Conservation (phyloP, 2,797 vertebrate species). For the Lutjanus campechanus region DNA sequence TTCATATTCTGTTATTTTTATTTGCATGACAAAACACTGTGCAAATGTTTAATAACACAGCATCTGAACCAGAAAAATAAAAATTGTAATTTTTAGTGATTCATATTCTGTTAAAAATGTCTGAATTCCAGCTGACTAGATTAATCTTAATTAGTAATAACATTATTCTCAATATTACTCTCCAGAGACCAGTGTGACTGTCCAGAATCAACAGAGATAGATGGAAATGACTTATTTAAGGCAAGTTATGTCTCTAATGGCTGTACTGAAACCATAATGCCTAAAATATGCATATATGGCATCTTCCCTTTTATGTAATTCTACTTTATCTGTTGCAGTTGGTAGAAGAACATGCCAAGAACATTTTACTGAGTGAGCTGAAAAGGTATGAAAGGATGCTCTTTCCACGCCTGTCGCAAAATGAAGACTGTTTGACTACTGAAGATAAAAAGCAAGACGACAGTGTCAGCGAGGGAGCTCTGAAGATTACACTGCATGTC, state of each 20-base stretch:
- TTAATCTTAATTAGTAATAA: neutral
- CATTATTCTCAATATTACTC: neutral
- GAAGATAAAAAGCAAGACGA: neutral
- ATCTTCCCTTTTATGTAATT: neutral
- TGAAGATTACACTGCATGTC: constrained; percentile 33
- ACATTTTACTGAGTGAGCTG: constrained; percentile 16
- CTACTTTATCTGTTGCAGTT: neutral
- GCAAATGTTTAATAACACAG: no score
- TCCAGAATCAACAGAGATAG: neutral
- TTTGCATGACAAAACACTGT: no score
- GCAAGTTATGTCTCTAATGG: constrained; percentile 5
- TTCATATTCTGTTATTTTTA: no score
- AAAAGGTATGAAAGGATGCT: constrained; percentile 30
- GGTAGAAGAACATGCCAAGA: neutral
- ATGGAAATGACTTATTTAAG: constrained; percentile 32
- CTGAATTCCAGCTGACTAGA: neutral
- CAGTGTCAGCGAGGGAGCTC: constrained; percentile 29
- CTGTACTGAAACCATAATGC: neutral
- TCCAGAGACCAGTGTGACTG: neutral
- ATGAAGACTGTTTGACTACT: neutral
- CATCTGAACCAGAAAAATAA: no score
- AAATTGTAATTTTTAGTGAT: no score
- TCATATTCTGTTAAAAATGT: neutral
- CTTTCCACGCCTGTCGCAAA: constrained; percentile 2
- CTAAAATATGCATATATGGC: neutral